Percentiles rank a stretch among this genome's conserved stretches.
Conservation (phyloP, 2,888 invertebrate species). For the Salticus scenicus region DNA sequence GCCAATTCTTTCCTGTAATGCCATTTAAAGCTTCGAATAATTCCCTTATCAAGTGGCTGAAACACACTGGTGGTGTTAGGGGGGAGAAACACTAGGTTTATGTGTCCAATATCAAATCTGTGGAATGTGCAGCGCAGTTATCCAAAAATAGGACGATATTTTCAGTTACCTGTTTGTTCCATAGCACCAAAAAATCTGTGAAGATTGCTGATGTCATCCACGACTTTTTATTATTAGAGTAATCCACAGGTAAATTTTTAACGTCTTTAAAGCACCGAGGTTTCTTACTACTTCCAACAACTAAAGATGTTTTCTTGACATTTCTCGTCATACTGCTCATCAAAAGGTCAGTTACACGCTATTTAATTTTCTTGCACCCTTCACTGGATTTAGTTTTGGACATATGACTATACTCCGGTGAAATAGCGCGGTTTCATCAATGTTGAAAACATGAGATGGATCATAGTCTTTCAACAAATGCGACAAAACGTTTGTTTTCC, state of each 20-base stretch:
- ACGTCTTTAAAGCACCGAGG: constrained; percentile 4
- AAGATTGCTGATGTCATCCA: constrained; percentile 1
- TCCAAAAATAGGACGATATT: neutral
- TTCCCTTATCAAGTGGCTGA: constrained; percentile 2
- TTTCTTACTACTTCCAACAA: neutral
- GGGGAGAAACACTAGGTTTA: neutral
- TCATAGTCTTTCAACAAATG: too few relatives aligned
- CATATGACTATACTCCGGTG: neutral
- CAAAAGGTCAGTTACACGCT: neutral
- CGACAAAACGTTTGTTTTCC: too few relatives aligned
- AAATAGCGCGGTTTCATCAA: neutral
- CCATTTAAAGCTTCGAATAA: neutral
- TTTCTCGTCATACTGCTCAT: neutral
- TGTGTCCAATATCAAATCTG: neutral
- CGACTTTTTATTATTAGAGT: neutral
- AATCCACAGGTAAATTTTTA: neutral
- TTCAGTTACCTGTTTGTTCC: neutral
- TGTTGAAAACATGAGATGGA: neutral
- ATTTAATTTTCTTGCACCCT: neutral
- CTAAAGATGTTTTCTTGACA: neutral
- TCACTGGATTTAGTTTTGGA: too few relatives aligned
- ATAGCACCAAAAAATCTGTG: neutral
- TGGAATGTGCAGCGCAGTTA: neutral
- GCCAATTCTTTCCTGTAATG: neutral
- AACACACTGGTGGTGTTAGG: neutral